Evolutionary conservation across 1,140 invertebrate genomes (phyloP).

Genomic region (Scaptomyza pallida): DNA sequence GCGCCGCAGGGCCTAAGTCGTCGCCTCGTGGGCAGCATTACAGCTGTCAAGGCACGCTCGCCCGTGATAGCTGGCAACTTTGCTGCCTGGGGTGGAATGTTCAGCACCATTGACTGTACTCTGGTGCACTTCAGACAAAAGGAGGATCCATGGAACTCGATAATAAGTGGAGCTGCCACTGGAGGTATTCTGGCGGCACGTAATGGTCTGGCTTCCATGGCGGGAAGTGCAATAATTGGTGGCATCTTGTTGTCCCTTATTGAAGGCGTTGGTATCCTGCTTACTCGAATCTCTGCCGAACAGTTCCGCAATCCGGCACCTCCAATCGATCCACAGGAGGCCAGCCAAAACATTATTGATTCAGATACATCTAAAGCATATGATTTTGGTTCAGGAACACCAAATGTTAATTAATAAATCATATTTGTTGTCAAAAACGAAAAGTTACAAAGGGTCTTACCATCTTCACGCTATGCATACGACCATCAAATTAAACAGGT

Average conservation of each 20-base stretch:
- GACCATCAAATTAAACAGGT: constrained; percentile 41
- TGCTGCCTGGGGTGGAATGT: constrained; percentile 97
- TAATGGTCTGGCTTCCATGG: constrained; percentile 96
- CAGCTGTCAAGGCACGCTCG: constrained; percentile 93
- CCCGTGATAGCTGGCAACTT: constrained; percentile 97
- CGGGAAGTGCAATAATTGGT: constrained; percentile 97
- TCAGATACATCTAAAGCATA: constrained; percentile 25
- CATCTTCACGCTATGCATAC: constrained; percentile 3
- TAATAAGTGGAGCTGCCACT: constrained; percentile 97
- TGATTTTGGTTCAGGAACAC: constrained; percentile 21
- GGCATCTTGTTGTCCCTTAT: constrained; percentile 97
- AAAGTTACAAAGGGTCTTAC: neutral
- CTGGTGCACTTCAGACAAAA: constrained; percentile 97
- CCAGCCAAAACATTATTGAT: constrained; percentile 14
- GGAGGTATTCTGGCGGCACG: constrained; percentile 97
- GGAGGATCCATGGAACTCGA: constrained; percentile 99
- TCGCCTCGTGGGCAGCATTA: constrained; percentile 89
- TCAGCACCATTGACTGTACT: constrained; percentile 98
- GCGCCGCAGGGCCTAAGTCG: constrained; percentile 90
- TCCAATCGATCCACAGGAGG: constrained; percentile 12
- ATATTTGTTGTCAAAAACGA: constrained; percentile 5
- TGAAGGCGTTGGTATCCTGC: constrained; percentile 97
- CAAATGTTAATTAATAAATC: constrained; percentile 45
- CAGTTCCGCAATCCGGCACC: constrained; percentile 90
- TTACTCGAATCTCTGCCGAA: constrained; percentile 94